Percentiles rank a stretch among this genome's conserved stretches.
phyloP scores from a whole-genome alignment of 2,113 vertebrate genomes.

The Cryptomyrus ogoouensis region DNA sequence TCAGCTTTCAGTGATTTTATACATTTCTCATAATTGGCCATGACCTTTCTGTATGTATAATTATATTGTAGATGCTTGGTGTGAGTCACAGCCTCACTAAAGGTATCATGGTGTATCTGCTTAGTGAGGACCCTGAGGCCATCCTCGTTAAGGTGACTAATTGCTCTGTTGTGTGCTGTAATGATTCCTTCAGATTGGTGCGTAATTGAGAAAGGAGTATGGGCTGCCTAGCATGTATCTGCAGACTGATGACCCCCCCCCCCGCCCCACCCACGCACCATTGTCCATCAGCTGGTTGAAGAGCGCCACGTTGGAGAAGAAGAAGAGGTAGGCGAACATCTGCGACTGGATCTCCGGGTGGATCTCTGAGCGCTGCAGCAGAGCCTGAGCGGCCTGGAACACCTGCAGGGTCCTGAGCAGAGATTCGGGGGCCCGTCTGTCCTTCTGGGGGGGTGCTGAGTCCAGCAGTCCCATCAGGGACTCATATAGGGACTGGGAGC shows the following conservation, averaged over 20 bases:
- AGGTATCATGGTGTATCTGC: not conserved
- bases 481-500: constrained; percentile 75
- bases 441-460: constrained; percentile 75
- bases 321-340: constrained; percentile 92
- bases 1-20: not conserved
- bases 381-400: constrained; percentile 75
- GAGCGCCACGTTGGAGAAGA: constrained; percentile 88
- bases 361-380: constrained; percentile 72
- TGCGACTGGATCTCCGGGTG: constrained; percentile 85
- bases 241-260: not conserved
- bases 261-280: constrained; percentile 59
- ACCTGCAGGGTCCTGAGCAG: constrained; percentile 71
- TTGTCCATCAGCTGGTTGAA: constrained; percentile 94
- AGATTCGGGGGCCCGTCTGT: constrained; percentile 72
- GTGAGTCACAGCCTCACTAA: not conserved
- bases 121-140: not conserved
- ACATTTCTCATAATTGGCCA: not conserved
- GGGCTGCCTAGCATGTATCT: not conserved
- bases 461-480: constrained; percentile 80
- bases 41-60: not conserved
- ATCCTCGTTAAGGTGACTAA: not conserved
- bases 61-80: not conserved
- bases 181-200: not conserved
- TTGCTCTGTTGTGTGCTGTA: not conserved
- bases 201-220: not conserved